These are phyloP conservation scores for Puntigrus tetrazona DNA, from an alignment of 2,113 vertebrate genomes.

Conservation along the genomic window DNA sequence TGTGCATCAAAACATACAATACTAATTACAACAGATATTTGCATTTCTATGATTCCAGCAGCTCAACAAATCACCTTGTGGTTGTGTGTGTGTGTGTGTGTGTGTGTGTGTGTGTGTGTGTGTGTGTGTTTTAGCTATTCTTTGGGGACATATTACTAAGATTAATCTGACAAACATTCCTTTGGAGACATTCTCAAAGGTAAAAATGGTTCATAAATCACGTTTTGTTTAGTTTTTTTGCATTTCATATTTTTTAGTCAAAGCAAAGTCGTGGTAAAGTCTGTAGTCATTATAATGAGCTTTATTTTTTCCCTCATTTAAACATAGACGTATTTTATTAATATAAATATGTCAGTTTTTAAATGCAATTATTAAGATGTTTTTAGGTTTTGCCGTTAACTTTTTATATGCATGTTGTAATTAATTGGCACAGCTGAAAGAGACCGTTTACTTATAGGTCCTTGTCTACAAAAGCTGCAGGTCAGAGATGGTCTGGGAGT, in stretches of 20 bases:
- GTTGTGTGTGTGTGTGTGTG: not conserved
- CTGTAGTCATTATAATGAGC: not conserved
- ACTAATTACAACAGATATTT: conserved; percentile 2
- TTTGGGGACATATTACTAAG: not conserved
- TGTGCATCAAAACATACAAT: not conserved
- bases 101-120: not conserved
- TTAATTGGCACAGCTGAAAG: conserved; percentile 76
- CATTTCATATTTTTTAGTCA: not conserved
- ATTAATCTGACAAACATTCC: not conserved
- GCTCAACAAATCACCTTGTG: not conserved
- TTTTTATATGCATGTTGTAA: conserved; percentile 76
- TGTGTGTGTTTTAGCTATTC: not conserved
- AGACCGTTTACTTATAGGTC: conserved; percentile 70
- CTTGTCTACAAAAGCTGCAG: conserved; percentile 48
- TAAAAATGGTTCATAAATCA: not conserved
- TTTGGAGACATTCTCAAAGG: not conserved
- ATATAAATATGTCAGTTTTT: too few species aligned
- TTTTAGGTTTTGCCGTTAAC: conserved; percentile 76
- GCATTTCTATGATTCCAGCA: not conserved
- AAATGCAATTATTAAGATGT: too few species aligned
- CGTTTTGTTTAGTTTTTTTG: not conserved
- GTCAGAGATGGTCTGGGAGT: conserved; percentile 60
- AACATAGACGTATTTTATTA: too few species aligned
- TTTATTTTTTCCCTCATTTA: not conserved
- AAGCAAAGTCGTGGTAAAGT: not conserved